These are phyloP conservation scores for Drosophila cardini DNA, from an alignment of 1,140 invertebrate species.

Conservation along the genomic window DNA sequence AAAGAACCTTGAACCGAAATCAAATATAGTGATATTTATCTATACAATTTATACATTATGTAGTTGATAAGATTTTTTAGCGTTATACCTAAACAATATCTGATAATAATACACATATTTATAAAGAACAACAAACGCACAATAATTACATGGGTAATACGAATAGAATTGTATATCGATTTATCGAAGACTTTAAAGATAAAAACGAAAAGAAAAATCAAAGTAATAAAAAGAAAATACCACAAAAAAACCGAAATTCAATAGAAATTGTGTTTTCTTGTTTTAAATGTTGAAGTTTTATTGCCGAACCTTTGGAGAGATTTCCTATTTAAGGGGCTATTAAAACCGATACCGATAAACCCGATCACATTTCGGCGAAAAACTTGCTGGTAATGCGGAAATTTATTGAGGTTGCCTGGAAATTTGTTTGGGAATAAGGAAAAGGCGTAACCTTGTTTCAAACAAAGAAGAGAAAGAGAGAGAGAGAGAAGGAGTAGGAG, in stretches of 20 bases:
- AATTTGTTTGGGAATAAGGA: conserved; percentile 24
- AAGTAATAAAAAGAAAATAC: conserved; percentile 16
- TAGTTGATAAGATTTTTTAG: conserved; percentile 35
- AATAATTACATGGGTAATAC: conserved; percentile 39
- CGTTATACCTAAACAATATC: conserved; percentile 16
- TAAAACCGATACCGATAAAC: conserved; percentile 31
- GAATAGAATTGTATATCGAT: conserved; percentile 62
- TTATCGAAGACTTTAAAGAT: conserved; percentile 55
- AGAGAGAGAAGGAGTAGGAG: background rate
- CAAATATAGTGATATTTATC: conserved; percentile 83
- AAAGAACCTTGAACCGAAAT: conserved; percentile 72
- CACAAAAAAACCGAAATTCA: conserved; percentile 19
- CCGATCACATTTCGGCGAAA: conserved; percentile 57
- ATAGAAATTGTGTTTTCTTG: conserved; percentile 26
- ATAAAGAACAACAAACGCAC: conserved; percentile 49
- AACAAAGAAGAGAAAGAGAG: conserved; percentile 2
- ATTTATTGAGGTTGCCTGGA: conserved; percentile 48
- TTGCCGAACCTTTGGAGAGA: conserved; percentile 3
- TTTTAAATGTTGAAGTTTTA: conserved; percentile 27
- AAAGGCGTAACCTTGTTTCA: conserved; percentile 37
- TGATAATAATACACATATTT: conserved; percentile 57
- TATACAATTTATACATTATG: conserved; percentile 59
- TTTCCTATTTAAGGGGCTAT: conserved; percentile 19
- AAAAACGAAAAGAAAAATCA: conserved; percentile 55
- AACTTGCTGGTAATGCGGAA: conserved; percentile 49